Evolutionary conservation across 2,797 vertebrate genomes (phyloP).

Genomic region (Telmatherina bonti): DNA sequence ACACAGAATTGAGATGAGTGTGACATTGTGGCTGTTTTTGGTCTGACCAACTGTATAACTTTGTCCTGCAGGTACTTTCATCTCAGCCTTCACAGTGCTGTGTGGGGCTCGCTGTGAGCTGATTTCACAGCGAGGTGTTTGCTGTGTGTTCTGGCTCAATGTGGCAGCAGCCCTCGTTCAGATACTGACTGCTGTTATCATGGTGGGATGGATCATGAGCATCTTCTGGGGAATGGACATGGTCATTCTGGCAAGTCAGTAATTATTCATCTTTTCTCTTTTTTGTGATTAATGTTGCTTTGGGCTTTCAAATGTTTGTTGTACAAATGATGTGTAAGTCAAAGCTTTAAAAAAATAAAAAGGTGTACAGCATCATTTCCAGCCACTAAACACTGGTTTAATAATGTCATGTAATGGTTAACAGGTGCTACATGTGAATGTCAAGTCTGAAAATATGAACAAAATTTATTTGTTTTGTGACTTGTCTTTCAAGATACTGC

Average conservation of each 20-base stretch:
- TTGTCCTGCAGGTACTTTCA: conserved; percentile 87
- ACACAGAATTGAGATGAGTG: background rate
- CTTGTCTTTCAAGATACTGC: background rate
- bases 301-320: too few relatives aligned
- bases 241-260: conserved; percentile 98
- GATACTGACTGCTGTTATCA: conserved; percentile 94
- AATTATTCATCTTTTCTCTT: background rate
- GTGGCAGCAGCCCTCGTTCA: conserved; percentile 96
- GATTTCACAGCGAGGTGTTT: conserved; percentile 89
- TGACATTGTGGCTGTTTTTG: background rate
- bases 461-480: background rate
- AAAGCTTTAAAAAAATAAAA: too few relatives aligned
- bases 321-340: too few relatives aligned
- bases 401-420: background rate
- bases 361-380: too few relatives aligned
- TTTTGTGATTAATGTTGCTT: background rate
- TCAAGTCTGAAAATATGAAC: background rate
- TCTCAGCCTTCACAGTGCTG: conserved; percentile 95
- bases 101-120: conserved; percentile 95
- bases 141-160: conserved; percentile 98
- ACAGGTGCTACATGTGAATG: background rate
- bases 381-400: background rate
- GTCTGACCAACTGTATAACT: background rate
- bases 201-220: conserved; percentile 99
- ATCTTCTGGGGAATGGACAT: conserved; percentile 99